Evolutionary conservation across 1,140 invertebrate species (phyloP).

Genomic region (Tribolium madens): DNA sequence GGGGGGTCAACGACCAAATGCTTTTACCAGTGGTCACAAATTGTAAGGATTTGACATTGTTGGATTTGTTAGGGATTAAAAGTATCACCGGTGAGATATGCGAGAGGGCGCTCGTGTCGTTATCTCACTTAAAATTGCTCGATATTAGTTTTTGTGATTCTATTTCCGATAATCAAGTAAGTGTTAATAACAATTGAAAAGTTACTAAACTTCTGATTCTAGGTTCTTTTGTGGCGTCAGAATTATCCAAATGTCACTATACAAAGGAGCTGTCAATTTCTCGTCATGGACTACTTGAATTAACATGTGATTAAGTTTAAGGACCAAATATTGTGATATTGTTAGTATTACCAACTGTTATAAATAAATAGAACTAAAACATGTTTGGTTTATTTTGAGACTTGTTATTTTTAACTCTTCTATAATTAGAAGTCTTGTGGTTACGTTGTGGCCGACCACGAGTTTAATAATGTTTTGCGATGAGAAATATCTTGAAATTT

Average conservation of each 20-base stretch:
- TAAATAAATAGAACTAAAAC: slow-evolving; percentile 8
- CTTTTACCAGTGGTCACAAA: slow-evolving; percentile 74
- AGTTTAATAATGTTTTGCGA: slow-evolving; percentile 13
- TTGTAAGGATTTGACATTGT: slow-evolving; percentile 68
- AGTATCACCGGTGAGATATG: slow-evolving; percentile 80
- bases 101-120: slow-evolving; percentile 69
- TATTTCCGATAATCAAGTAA: slow-evolving; percentile 77
- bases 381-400: not conserved
- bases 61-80: slow-evolving; percentile 85
- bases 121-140: slow-evolving; percentile 76
- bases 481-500: slow-evolving; percentile 59
- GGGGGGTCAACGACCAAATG: slow-evolving; percentile 83
- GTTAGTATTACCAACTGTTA: not conserved
- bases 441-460: not conserved
- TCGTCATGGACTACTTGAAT: slow-evolving; percentile 48
- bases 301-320: not conserved
- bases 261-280: slow-evolving; percentile 66
- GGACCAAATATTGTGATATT: slow-evolving; percentile 16
- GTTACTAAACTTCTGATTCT: slow-evolving; percentile 49
- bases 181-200: not conserved
- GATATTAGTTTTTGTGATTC: slow-evolving; percentile 90
- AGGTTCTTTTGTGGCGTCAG: slow-evolving; percentile 72
- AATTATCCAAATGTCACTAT: slow-evolving; percentile 75
- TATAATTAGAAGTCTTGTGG: not conserved
- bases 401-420: not conserved